Percentiles rank a stretch among this genome's conserved stretches.
Conservation (phyloP, 2,113 vertebrate species). For the Bufo gargarizans region DNA sequence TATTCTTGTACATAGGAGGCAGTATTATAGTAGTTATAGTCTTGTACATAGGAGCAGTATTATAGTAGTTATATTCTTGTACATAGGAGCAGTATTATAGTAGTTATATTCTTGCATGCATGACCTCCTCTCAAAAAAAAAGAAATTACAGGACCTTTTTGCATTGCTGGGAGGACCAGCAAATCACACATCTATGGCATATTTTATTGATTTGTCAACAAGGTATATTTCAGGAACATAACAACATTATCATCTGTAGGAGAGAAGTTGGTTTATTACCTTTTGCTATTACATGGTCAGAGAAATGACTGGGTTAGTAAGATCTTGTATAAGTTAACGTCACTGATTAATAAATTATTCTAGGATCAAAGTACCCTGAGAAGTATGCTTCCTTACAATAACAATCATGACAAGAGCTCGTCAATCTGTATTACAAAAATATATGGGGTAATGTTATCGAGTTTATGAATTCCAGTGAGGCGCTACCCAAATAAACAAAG, state of each 20-base stretch:
- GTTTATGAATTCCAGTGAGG: conserved; percentile 81
- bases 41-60: not conserved
- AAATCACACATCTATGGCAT: not conserved
- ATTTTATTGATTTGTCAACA: not conserved
- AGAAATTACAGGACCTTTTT: not conserved
- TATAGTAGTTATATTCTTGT: not conserved
- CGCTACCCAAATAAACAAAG: conserved; percentile 82
- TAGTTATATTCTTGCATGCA: not conserved
- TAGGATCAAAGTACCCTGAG: conserved; percentile 70
- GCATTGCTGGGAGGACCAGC: not conserved
- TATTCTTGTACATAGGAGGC: too few species aligned
- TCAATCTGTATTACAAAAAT: conserved; percentile 72
- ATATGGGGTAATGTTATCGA: conserved; percentile 76
- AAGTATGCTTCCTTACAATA: conserved; percentile 68
- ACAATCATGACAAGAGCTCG: conserved; percentile 65
- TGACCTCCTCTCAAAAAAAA: not conserved
- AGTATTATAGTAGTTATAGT: too few species aligned
- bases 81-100: too few species aligned
- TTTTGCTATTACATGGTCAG: not conserved
- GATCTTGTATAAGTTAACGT: conserved; percentile 12
- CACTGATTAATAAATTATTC: conserved; percentile 44
- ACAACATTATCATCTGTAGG: not conserved
- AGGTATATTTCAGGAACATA: not conserved
- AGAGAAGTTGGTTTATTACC: not conserved
- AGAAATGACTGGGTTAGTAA: not conserved